These are phyloP conservation scores for Calcarius ornatus DNA, from an alignment of 2,113 vertebrate species.

Conservation along the genomic window DNA sequence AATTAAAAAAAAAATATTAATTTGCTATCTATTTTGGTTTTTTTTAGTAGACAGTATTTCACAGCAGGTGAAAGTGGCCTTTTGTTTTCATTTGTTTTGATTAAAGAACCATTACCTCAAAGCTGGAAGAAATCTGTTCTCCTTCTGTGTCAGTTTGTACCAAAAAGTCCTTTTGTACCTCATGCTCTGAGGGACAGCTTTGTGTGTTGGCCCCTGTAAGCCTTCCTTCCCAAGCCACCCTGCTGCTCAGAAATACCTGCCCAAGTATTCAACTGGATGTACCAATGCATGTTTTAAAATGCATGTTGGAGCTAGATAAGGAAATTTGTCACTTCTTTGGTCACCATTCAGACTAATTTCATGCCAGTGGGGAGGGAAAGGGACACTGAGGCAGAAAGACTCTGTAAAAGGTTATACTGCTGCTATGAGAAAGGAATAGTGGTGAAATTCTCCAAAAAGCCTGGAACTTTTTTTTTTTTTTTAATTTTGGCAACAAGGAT, in stretches of 20 bases:
- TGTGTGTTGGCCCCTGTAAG: background rate
- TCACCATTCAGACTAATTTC: background rate
- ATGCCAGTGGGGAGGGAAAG: background rate
- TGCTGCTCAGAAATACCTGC: background rate
- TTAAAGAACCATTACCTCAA: background rate
- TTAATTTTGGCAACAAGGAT: background rate
- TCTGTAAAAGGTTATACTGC: background rate
- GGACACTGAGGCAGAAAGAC: background rate
- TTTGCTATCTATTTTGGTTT: background rate
- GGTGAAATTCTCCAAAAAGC: background rate
- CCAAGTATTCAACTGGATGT: background rate
- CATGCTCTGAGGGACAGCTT: background rate
- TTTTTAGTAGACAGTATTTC: background rate
- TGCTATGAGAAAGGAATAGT: background rate
- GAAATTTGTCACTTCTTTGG: background rate
- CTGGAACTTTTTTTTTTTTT: background rate
- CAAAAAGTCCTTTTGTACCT: background rate
- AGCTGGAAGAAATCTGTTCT: slow-evolving; percentile 6
- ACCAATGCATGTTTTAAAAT: background rate
- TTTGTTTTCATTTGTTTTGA: background rate
- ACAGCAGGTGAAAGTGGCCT: background rate
- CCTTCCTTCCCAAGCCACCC: background rate
- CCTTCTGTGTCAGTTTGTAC: background rate
- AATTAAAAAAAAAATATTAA: background rate
- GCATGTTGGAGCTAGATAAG: background rate